These are phyloP conservation scores for Parapristionchus giblindavisi DNA, from an alignment of 2,888 invertebrate species.

Conservation along the genomic window DNA sequence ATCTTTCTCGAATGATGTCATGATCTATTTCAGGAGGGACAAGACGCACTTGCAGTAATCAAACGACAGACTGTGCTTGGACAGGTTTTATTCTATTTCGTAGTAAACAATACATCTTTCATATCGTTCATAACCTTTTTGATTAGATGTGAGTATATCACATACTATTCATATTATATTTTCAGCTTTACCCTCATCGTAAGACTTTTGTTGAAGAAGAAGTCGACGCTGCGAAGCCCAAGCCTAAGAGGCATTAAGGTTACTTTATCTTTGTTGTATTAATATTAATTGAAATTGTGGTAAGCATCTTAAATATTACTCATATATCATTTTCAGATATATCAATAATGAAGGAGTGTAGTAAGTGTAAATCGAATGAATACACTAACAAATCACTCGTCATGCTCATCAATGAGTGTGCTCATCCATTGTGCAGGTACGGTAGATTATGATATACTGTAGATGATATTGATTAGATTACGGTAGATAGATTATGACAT, in stretches of 20 bases:
- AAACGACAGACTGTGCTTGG: constrained; percentile 56
- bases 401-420: constrained; percentile 97
- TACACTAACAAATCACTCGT: constrained; percentile 95
- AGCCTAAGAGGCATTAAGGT: not conserved
- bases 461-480: not conserved
- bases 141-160: not conserved
- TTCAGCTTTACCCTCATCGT: constrained; percentile 54
- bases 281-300: not conserved
- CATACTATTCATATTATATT: not conserved
- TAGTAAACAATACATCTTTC: too few species aligned
- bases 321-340: not conserved
- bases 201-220: constrained; percentile 63
- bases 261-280: not conserved
- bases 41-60: constrained; percentile 47
- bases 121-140: not conserved
- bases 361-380: constrained; percentile 93
- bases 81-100: not conserved
- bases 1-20: not conserved
- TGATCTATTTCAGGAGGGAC: constrained; percentile 48
- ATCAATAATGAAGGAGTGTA: constrained; percentile 78
- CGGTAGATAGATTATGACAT: not conserved
- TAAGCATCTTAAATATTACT: not conserved
- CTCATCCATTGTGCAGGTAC: constrained; percentile 95
- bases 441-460: constrained; percentile 73
- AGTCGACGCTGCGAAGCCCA: constrained; percentile 30